phyloP scores from a whole-genome alignment of 2,797 vertebrate species.

The Periparus ater region DNA sequence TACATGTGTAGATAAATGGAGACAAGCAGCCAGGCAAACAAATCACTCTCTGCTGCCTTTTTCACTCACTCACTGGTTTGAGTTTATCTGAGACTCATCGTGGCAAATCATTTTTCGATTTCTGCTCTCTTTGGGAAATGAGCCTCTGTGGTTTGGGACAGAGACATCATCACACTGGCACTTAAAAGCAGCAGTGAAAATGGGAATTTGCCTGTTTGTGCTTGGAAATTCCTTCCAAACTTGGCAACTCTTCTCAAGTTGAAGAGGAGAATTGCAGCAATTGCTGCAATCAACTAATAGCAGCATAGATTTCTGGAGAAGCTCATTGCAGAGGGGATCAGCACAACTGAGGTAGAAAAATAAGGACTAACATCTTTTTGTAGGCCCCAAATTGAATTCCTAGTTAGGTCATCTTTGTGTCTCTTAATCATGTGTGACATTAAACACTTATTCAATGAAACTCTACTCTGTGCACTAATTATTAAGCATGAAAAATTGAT shows the following conservation, averaged over 20 bases:
- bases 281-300: neutral
- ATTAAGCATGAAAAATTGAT: slow-evolving; percentile 60
- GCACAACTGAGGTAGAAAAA: neutral
- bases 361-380: neutral
- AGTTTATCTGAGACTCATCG: neutral
- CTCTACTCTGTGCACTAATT: slow-evolving; percentile 44
- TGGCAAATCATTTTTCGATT: neutral
- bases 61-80: neutral
- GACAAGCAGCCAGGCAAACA: neutral
- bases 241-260: neutral
- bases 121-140: neutral
- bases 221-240: neutral
- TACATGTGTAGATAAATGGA: neutral
- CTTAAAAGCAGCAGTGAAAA: neutral
- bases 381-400: neutral
- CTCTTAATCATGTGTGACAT: slow-evolving; percentile 64
- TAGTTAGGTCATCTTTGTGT: neutral
- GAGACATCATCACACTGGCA: neutral
- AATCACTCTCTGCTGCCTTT: neutral
- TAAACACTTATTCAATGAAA: slow-evolving; percentile 56
- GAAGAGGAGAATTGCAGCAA: neutral
- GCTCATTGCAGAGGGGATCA: neutral
- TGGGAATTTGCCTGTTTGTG: neutral
- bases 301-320: neutral
- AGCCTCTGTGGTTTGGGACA: neutral